Evolutionary conservation across 2,797 vertebrate genomes (phyloP).

Genomic region (Austrolebias charrua): DNA sequence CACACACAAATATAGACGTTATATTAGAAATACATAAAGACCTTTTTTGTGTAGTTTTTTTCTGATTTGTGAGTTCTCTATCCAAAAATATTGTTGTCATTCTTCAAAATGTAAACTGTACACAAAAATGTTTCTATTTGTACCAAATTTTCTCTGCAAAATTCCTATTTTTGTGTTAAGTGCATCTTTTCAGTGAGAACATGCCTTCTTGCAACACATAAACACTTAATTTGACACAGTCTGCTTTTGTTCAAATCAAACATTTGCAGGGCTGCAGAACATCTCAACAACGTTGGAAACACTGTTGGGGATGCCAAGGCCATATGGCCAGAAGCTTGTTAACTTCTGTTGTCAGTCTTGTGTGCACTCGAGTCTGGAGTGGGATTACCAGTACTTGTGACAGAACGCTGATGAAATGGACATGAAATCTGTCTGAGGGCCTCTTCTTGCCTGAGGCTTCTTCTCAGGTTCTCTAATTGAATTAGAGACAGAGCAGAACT

Average conservation of each 20-base stretch:
- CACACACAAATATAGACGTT: too few relatives aligned
- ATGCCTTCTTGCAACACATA: background rate
- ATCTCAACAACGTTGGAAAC: too few relatives aligned
- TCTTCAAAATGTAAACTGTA: too few relatives aligned
- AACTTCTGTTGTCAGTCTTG: background rate
- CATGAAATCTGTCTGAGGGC: background rate
- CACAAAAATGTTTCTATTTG: too few relatives aligned
- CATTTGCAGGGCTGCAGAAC: slow-evolving; percentile 4
- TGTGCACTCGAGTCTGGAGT: background rate
- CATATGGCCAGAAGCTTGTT: background rate
- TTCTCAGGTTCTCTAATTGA: slow-evolving; percentile 9
- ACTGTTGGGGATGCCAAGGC: background rate
- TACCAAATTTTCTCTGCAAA: background rate
- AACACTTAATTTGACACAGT: slow-evolving; percentile 1
- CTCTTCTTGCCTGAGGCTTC: slow-evolving; percentile 5
- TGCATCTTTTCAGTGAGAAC: background rate
- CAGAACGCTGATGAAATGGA: slow-evolving; percentile 1
- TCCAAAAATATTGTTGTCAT: too few relatives aligned
- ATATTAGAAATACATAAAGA: too few relatives aligned
- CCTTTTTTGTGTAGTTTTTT: too few relatives aligned
- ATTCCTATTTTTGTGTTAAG: background rate
- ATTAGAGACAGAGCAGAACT: slow-evolving; percentile 10
- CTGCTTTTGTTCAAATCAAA: slow-evolving; percentile 16
- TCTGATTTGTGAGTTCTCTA: too few relatives aligned
- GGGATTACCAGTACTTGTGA: background rate